Evolutionary conservation across 2,797 vertebrate species (phyloP), one percentile per base, ranked within the genome.

Genomic region (Amazona ochrocephala): DNA sequence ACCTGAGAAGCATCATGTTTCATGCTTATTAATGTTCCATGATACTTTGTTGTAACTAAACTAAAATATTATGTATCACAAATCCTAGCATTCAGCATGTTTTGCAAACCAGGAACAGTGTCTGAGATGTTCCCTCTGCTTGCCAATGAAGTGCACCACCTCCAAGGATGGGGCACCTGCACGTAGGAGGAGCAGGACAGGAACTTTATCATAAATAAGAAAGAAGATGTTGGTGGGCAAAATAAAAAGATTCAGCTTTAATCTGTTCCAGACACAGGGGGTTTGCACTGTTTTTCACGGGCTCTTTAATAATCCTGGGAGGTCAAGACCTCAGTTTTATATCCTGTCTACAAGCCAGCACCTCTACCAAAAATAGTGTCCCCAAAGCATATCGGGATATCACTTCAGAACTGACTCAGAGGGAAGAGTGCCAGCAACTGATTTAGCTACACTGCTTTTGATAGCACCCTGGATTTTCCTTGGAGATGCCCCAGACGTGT

Each of bases 401-500:
- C 96, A 80, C 95, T 96, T 95, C 94, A 96, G 89, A 90, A 96
- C 88, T 95, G 95, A 93, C 95, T 96, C 90, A 93, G 96, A 92
- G 92, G 94, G 90, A 96, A 81, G 75, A 72, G 62, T 95, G 96
- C 96, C 95, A 96, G 86, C 74, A 83, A 66, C 95, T 95, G 90
- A 95, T 95, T 96, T 96, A 96, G 95, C 94, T 92, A 13, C 68
- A 13, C 75, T 89, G 89, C 95, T 93, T 95, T 94, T 95, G 95
- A 83, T 95, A 96, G 93, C 88, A 94, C 88, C 95, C 94, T 96
- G 96, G 92, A 95, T 97, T 97, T 96, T 96, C 96, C 95, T 95
- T 96, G 96, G 96, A 96, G 95, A 94, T 97, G 96, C 93, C 96
- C 92, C 96, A 96, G 94, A 97, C 95, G 48, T 87, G 94, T 95